Base-by-base conservation (phyloP, 2,888 invertebrate species). In the Drosophila peninsularis region DNA sequence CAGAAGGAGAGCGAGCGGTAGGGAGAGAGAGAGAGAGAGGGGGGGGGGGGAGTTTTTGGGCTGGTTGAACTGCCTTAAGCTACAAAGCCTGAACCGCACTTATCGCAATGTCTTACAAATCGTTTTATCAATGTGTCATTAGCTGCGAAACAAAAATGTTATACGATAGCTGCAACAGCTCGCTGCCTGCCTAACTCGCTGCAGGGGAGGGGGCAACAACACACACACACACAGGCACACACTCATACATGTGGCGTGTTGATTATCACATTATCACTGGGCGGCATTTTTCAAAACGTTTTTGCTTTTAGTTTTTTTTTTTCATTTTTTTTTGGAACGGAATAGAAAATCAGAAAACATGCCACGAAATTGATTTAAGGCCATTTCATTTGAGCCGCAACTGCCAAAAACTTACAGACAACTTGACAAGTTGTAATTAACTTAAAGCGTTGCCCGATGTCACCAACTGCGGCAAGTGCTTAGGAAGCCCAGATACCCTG, bases 121-220 rank as follows among this genome's bases (percentile, higher is more conserved):
- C 90, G 81, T 88, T 87, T 89, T 89, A 89, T 87, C 86, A 87
- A 77, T 76, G 78, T 85, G 85, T 85, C 89, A 88, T 83, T 85
- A 89, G 80, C 87, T 77, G 70, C 78, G 58, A 71, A 80, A 75
- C 76, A 80, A 52, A 83, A 76, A 71, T 82, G 85, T 87, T 87
- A 76, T 73, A 87, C 79, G 84, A 83, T 81, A 86, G 71, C 75
- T 86, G 55, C 82, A 66, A 32, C 60, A 52, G 42, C 61, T 30
- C 5, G 4, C 49, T 9, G 30, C 14, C 57, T 27, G 36, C 37
- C 44, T 47, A 52, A 57, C 65, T 42, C 44, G 30, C 45, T 64
- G 14, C 21, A 52, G 62, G 13, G 61, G 30, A 13, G 11, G 56
- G 39, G 50, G 47, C 27, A 17, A 13, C 3, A 27, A 24, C 56